Evolutionary conservation across 2,113 vertebrate species (phyloP), one percentile per base, ranked within the genome.

Genomic region (Hydrochoerus hydrochaeris): DNA sequence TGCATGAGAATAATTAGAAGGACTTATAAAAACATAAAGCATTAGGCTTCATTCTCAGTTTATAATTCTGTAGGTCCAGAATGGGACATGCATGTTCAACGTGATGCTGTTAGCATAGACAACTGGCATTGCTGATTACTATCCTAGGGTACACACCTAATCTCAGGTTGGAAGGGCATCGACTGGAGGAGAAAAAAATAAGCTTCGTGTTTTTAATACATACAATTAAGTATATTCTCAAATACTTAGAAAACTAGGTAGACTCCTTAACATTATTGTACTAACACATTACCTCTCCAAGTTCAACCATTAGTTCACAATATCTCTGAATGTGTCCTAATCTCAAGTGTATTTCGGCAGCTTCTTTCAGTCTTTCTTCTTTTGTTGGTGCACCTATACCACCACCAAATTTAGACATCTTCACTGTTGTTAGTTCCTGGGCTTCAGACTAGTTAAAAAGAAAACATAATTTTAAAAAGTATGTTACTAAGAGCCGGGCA

Each of bases 271-370:
- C 82, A 90, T 80, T 83, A 94, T 71, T 97, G 20, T 8, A 95
- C 16, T 0, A 46, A 14, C 75, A 78, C 46, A 84, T 98, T 98
- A 99, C 99, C 99, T 99, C 99, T 98, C 99, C 99, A 90, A 99
- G 99, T 97, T 99, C 99, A 97, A 99, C 99, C 99, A 99, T 99
- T 46, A 99, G 99, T 97, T 99, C 99, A 98, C 99, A 99, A 88
- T 99, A 99, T 98, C 99, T 98, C 92, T 99, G 99, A 96, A 99
- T 99, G 95, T 99, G 99, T 82, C 99, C 99, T 80, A 99, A 97
- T 97, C 99, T 98, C 98, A 99, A 98, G 93, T 99, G 99, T 96
- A 99, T 99, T 95, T 99, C 99, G 26, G 99, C 99, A 46, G 99
- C 99, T 97, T 99, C 99, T 94, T 99, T 99, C 86, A 99, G 99